phyloP scores from a whole-genome alignment of 2,113 vertebrate genomes.

The Poeciliopsis prolifica region DNA sequence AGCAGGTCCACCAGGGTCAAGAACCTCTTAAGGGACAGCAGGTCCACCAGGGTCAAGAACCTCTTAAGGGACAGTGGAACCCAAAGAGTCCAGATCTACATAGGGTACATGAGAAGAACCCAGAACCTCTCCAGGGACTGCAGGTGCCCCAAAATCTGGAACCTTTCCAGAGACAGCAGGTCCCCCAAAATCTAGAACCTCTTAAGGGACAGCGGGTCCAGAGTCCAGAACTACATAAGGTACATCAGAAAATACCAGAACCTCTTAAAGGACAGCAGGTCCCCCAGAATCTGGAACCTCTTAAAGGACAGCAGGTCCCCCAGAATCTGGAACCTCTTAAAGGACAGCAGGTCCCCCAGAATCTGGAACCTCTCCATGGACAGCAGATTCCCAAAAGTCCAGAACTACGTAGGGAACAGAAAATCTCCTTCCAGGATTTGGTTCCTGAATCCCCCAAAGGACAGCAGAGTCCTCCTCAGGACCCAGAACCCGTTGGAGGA shows the following conservation, averaged over 20 bases:
- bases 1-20: no score
- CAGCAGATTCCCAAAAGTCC: not conserved
- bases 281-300: not conserved
- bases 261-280: not conserved
- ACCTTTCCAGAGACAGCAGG: no score
- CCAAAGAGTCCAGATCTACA: no score
- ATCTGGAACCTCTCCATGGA: not conserved
- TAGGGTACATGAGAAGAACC: no score
- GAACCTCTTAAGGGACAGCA: no score
- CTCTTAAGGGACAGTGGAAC: no score
- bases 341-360: not conserved
- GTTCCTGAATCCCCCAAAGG: not conserved
- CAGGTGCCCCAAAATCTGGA: not conserved
- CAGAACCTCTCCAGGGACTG: not conserved
- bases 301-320: not conserved
- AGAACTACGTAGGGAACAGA: not conserved
- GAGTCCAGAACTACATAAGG: no score
- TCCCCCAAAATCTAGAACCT: not conserved
- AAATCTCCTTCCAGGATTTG: not conserved
- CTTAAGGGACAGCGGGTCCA: not conserved
- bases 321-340: not conserved
- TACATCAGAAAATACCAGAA: not conserved
- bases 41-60: no score
- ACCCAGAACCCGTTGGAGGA: constrained; percentile 1
- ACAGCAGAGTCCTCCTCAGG: not conserved